Conservation (phyloP, 1,140 invertebrate species). For the Ectropis grisescens region DNA sequence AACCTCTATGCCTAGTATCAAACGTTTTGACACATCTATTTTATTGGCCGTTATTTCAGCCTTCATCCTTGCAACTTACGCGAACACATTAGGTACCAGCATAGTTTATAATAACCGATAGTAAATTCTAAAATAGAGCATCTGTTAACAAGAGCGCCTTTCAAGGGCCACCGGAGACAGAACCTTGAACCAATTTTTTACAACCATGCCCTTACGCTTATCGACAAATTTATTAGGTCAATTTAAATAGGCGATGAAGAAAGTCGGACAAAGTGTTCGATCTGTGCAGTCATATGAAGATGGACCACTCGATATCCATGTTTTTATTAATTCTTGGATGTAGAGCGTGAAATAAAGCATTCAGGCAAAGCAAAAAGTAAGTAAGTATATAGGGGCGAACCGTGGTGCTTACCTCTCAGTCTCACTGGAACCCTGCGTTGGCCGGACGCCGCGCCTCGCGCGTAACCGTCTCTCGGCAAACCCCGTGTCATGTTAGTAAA, state of each 20-base stretch:
- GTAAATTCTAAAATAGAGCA: too few relatives aligned
- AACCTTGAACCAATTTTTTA: constrained; percentile 36
- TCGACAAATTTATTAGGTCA: constrained; percentile 25
- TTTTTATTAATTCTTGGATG: constrained; percentile 55
- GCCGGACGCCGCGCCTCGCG: too few relatives aligned
- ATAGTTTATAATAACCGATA: too few relatives aligned
- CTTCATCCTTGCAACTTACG: too few relatives aligned
- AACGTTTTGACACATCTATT: too few relatives aligned
- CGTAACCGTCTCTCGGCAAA: constrained; percentile 20
- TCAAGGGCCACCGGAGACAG: too few relatives aligned
- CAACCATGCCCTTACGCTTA: constrained; percentile 17
- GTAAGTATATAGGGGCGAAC: constrained; percentile 54
- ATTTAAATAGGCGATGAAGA: constrained; percentile 12
- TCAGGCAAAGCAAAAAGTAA: constrained; percentile 49
- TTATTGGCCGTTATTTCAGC: too few relatives aligned
- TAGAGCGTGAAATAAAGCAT: constrained; percentile 62
- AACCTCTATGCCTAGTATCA: too few relatives aligned
- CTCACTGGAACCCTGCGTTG: too few relatives aligned
- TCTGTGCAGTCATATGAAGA: constrained; percentile 15
- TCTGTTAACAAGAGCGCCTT: too few relatives aligned
- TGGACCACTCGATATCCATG: constrained; percentile 27
- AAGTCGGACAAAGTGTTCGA: constrained; percentile 25
- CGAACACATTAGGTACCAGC: too few relatives aligned
- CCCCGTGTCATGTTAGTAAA: constrained; percentile 62
- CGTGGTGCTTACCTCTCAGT: constrained; percentile 33